phyloP scores from a whole-genome alignment of 2,888 invertebrate genomes.

The Eulithis testata region DNA sequence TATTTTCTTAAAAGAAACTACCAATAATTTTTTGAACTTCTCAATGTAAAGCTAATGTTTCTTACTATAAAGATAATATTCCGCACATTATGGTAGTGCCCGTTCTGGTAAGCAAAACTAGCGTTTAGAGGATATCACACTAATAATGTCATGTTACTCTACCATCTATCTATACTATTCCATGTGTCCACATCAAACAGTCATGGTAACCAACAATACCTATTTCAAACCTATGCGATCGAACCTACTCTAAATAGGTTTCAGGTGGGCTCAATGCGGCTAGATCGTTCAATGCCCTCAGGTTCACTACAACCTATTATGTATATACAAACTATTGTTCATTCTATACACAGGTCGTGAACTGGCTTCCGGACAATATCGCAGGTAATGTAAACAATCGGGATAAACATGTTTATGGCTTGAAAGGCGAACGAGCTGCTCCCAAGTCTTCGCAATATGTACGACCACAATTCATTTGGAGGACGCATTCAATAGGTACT shows the following conservation, averaged over 20 bases:
- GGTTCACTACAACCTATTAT: constrained; percentile 15
- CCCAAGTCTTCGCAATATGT: background rate
- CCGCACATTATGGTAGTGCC: too few species aligned
- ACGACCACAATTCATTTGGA: constrained; percentile 1
- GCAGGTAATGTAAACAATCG: constrained; percentile 39
- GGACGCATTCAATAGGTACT: constrained; percentile 13
- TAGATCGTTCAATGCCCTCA: constrained; percentile 36
- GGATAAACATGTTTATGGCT: constrained; percentile 35
- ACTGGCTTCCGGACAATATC: constrained; percentile 41
- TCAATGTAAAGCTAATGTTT: too few species aligned
- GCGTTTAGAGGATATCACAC: too few species aligned
- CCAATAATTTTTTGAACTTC: too few species aligned
- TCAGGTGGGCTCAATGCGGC: constrained; percentile 28
- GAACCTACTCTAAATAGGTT: constrained; percentile 37
- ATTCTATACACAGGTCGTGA: constrained; percentile 38
- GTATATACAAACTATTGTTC: constrained; percentile 22
- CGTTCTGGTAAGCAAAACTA: too few species aligned
- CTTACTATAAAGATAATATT: too few species aligned
- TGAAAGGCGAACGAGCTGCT: constrained; percentile 18
- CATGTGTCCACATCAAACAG: background rate
- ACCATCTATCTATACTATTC: background rate
- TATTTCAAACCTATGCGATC: constrained; percentile 24
- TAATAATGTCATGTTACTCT: too few species aligned
- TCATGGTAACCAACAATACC: background rate
- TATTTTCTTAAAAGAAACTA: too few species aligned